A percentile compares a stretch with the other conserved stretches of the same genome.
Evolutionary conservation across 2,797 vertebrate genomes (phyloP).

Genomic region (Malurus splendens): DNA sequence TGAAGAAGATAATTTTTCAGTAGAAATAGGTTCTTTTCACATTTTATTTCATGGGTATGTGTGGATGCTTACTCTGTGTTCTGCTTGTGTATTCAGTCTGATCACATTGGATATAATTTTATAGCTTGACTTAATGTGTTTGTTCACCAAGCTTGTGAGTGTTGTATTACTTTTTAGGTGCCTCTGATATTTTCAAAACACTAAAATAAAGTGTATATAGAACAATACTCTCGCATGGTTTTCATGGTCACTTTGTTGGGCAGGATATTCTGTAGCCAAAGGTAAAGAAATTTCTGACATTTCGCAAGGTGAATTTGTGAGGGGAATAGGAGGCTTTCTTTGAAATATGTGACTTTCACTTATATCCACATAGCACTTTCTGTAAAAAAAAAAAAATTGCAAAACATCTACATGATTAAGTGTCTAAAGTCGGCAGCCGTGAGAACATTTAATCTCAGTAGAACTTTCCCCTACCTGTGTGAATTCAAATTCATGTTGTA

Average conservation of each 20-base stretch:
- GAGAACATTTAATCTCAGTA: conserved; percentile 12
- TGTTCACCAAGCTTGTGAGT: background rate
- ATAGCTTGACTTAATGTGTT: background rate
- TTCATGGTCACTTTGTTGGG: background rate
- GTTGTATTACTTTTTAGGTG: background rate
- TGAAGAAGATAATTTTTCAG: background rate
- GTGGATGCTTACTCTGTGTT: background rate
- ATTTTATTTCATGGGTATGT: background rate
- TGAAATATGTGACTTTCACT: background rate
- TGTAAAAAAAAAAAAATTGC: background rate
- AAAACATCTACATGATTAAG: conserved; percentile 9
- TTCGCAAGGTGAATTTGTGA: background rate
- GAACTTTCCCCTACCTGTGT: background rate
- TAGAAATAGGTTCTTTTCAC: background rate
- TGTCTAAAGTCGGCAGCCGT: background rate
- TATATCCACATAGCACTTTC: background rate
- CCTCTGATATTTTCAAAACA: background rate
- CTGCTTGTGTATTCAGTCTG: background rate
- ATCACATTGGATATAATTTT: background rate
- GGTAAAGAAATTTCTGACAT: background rate
- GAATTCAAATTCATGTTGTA: conserved; percentile 14
- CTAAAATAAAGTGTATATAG: background rate
- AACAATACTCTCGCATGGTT: background rate
- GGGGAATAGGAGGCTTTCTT: background rate
- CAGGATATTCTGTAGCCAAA: background rate